phyloP scores from a whole-genome alignment of 2,113 vertebrate species.

The Coracopsis vasa region DNA sequence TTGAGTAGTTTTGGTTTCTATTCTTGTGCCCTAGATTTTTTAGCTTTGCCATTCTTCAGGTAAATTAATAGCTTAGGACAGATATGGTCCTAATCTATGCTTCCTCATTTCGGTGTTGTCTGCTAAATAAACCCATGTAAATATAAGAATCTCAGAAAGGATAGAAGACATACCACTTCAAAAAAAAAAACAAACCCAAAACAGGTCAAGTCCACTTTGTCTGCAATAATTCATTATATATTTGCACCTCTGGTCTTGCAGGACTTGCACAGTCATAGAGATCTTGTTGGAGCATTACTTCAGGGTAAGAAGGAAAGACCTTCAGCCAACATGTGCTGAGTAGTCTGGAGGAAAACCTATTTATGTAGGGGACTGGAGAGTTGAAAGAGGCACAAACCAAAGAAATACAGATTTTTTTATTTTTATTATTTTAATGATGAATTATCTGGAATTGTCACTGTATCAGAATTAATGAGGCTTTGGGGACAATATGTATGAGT shows the following conservation, averaged over 20 bases:
- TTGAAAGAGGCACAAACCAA: background rate
- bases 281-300: background rate
- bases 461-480: background rate
- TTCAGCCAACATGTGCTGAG: background rate
- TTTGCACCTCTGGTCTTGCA: background rate
- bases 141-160: background rate
- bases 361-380: background rate
- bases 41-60: background rate
- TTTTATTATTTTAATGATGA: background rate
- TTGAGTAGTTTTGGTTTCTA: background rate
- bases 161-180: background rate
- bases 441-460: background rate
- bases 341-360: background rate
- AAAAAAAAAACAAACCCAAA: background rate
- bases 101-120: background rate
- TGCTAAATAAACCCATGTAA: background rate
- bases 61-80: background rate
- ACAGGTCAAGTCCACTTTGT: background rate
- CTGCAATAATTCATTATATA: background rate
- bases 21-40: background rate
- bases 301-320: background rate
- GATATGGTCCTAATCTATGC: background rate
- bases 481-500: background rate
- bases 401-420: background rate
- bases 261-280: background rate